These are phyloP conservation scores for Alviniconcha marisindica DNA, from an alignment of 1,140 invertebrate species.

Conservation along the genomic window DNA sequence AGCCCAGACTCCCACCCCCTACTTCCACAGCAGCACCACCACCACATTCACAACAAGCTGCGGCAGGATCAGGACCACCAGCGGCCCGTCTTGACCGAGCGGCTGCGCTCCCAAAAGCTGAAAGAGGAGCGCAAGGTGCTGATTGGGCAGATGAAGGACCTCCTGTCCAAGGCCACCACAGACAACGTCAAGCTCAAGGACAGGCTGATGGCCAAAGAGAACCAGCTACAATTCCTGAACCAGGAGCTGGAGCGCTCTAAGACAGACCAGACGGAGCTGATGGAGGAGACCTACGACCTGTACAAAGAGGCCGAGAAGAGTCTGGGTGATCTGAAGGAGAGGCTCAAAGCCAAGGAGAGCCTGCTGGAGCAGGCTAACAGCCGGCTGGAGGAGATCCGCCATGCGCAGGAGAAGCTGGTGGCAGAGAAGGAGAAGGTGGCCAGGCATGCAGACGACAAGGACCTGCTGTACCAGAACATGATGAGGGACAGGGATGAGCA, in stretches of 20 bases:
- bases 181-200: conserved; percentile 48
- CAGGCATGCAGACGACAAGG: conserved; percentile 14
- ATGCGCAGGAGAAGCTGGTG: conserved; percentile 5
- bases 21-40: conserved; percentile 1
- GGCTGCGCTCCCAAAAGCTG: conserved; percentile 35
- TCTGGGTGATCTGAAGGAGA: conserved; percentile 42
- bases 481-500: conserved; percentile 28
- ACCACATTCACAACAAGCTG: conserved; percentile 24
- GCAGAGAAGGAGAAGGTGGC: conserved; percentile 9
- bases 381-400: conserved; percentile 29
- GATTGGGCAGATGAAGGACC: conserved; percentile 45
- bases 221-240: conserved; percentile 44
- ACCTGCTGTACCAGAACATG: conserved; percentile 25
- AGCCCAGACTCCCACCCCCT: background rate
- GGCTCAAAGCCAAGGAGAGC: conserved; percentile 28
- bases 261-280: conserved; percentile 44
- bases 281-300: conserved; percentile 49
- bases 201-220: conserved; percentile 37
- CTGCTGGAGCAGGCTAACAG: conserved; percentile 38
- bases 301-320: conserved; percentile 49
- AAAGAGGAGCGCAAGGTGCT: conserved; percentile 47
- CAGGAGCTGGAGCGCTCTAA: conserved; percentile 44
- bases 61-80: conserved; percentile 16
- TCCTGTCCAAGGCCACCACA: conserved; percentile 42
- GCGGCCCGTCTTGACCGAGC: background rate